phyloP scores from a whole-genome alignment of 2,113 vertebrate genomes.

The Phrynosoma platyrhinos region DNA sequence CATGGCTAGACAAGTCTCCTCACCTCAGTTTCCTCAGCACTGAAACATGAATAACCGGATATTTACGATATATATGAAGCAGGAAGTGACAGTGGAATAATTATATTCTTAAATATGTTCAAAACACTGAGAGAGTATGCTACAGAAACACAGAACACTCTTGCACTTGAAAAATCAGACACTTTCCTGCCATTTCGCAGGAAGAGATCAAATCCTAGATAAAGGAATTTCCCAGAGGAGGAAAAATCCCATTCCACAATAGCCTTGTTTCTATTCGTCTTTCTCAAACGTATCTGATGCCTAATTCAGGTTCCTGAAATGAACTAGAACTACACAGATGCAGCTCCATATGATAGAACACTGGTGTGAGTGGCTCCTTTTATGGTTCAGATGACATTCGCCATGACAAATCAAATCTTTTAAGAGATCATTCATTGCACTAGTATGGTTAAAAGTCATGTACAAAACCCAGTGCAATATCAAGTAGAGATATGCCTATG shows the following conservation, averaged over 20 bases:
- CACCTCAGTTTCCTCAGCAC: constrained; percentile 23
- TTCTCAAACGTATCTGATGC: not conserved
- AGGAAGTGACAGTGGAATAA: not conserved
- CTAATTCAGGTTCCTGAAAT: not conserved
- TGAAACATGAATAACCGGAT: constrained; percentile 36
- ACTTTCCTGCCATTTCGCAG: constrained; percentile 6
- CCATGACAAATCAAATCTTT: not conserved
- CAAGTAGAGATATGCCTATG: not conserved
- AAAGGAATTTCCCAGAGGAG: not conserved
- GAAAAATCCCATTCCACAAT: not conserved
- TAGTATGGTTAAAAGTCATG: not conserved
- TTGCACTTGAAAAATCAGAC: not conserved
- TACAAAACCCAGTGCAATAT: too few relatives aligned
- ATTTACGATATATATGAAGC: constrained; percentile 10
- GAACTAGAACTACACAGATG: not conserved
- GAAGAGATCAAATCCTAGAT: not conserved
- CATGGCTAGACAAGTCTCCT: constrained; percentile 14
- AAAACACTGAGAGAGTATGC: not conserved
- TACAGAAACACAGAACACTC: not conserved
- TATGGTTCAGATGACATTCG: not conserved
- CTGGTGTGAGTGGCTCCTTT: not conserved
- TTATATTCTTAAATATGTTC: not conserved
- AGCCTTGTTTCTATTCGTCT: not conserved
- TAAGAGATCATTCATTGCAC: not conserved
- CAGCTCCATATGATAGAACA: not conserved